Evolutionary conservation across 1,140 invertebrate species (phyloP).

Genomic region (Pseudachorutes palmiensis): DNA sequence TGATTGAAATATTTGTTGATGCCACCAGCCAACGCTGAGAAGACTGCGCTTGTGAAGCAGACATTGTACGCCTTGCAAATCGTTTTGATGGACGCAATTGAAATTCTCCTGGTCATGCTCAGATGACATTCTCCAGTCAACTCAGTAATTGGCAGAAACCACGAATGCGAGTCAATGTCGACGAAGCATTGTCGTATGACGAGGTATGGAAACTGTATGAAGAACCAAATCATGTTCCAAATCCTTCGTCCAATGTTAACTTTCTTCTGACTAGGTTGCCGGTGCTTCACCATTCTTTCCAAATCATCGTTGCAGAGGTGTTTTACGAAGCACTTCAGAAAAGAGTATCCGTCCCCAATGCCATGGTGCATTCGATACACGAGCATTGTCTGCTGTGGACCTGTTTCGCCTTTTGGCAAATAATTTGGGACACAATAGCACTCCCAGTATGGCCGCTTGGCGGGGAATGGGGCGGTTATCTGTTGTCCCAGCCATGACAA

Average conservation of each 20-base stretch:
- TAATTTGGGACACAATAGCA: background rate
- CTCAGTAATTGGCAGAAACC: conserved; percentile 23
- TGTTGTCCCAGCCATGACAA: background rate
- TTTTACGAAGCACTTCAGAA: conserved; percentile 27
- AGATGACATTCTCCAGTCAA: conserved; percentile 22
- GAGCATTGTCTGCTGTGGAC: background rate
- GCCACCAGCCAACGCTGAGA: conserved; percentile 26
- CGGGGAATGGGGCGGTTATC: background rate
- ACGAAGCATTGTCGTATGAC: conserved; percentile 20
- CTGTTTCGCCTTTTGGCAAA: background rate
- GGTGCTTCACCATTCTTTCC: conserved; percentile 15
- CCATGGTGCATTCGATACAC: conserved; percentile 30
- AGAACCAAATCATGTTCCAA: background rate
- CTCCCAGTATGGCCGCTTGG: conserved; percentile 16
- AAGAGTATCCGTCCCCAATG: conserved; percentile 29
- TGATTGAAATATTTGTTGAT: conserved; percentile 23
- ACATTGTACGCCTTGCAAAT: conserved; percentile 9
- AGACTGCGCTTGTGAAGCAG: conserved; percentile 21
- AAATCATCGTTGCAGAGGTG: conserved; percentile 25
- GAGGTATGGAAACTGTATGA: conserved; percentile 16
- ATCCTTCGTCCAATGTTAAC: background rate
- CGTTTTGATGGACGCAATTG: conserved; percentile 15
- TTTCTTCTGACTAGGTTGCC: conserved; percentile 1
- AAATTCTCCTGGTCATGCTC: conserved; percentile 20
- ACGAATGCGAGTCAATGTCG: conserved; percentile 21